Evolutionary conservation across 2,888 invertebrate species (phyloP), one percentile per base, ranked within the genome.

Genomic region (Amphipoea lucens): DNA sequence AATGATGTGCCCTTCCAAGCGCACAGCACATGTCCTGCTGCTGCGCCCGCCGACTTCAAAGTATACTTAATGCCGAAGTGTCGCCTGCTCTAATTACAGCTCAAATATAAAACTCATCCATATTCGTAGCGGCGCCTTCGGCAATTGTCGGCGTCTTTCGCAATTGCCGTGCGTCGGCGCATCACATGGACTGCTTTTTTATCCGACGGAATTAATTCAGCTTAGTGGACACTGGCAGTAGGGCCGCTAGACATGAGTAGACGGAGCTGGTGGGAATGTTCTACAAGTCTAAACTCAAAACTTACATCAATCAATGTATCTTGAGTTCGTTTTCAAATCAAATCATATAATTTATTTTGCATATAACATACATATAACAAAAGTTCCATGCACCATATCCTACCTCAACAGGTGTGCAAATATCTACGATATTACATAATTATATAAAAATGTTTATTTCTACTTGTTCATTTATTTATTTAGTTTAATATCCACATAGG

Each of bases 81-180:
- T 77, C 86, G 86, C 74, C 63, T 68, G 82, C 78, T 76, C 76
- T 86, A 86, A 86, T 86, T 86, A 84, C 74, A 45, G 72, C 73
- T 82, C 87, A 81, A 86, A 86, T 87, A 87, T 86, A 86, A 85
- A 84, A 85, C 83, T 84, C 82, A 87, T 83, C 82, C 86, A 79
- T 84, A 88, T 84, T 84, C 85, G 74, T 82, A 70, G 87, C 88
- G 92, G 90, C 91, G 91, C 89, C 92, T 84, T 89, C 88, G 87
- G 79, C 90, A 92, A 92, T 91, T 92, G 92, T 85, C 92, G 92
- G 92, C 92, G 75, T 87, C 91, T 92, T 92, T 92, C 90, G 87
- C 90, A 91, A 92, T 91, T 91, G 89, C 89, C 82, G 84, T 88
- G 87, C 84, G 82, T 77, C 85, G 71, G 88, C 86, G 85, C 88